These are phyloP conservation scores for Pteruthius melanotis DNA, from an alignment of 2,113 vertebrate species.

Conservation along the genomic window DNA sequence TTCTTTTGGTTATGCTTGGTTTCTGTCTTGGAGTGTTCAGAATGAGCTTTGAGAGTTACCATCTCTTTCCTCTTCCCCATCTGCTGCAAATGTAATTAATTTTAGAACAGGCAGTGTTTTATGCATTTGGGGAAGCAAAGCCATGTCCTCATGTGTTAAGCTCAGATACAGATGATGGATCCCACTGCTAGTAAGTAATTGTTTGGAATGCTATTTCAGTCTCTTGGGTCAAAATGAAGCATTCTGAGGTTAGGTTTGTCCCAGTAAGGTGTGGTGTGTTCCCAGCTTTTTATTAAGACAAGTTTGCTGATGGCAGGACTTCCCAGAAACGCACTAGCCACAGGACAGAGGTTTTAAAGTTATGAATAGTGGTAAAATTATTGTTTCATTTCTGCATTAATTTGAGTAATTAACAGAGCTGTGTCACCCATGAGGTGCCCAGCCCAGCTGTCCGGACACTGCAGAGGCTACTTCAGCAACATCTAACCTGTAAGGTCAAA, in stretches of 20 bases:
- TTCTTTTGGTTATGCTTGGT: background rate
- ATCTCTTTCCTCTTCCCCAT: background rate
- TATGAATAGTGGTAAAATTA: background rate
- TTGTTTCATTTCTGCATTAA: background rate
- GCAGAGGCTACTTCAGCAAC: background rate
- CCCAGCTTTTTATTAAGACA: background rate
- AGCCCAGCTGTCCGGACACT: fast-evolving
- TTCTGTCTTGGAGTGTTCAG: background rate
- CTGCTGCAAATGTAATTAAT: slow-evolving; percentile 16
- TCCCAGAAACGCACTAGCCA: background rate
- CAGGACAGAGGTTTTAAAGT: background rate
- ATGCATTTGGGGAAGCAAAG: background rate
- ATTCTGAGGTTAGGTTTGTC: background rate
- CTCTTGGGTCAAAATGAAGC: background rate
- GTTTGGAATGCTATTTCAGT: slow-evolving; percentile 16
- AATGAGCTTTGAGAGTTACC: background rate
- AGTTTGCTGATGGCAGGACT: background rate
- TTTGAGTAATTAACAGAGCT: background rate
- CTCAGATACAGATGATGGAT: background rate
- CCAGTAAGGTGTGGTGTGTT: background rate
- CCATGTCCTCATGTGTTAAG: background rate
- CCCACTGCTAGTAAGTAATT: background rate
- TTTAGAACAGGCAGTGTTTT: background rate
- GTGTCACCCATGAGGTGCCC: background rate
- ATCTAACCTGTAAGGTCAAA: background rate